Percentiles rank a stretch among this genome's conserved stretches.
These are phyloP conservation scores for Noctua janthina DNA, from an alignment of 2,888 invertebrate genomes.

Conservation along the genomic window DNA sequence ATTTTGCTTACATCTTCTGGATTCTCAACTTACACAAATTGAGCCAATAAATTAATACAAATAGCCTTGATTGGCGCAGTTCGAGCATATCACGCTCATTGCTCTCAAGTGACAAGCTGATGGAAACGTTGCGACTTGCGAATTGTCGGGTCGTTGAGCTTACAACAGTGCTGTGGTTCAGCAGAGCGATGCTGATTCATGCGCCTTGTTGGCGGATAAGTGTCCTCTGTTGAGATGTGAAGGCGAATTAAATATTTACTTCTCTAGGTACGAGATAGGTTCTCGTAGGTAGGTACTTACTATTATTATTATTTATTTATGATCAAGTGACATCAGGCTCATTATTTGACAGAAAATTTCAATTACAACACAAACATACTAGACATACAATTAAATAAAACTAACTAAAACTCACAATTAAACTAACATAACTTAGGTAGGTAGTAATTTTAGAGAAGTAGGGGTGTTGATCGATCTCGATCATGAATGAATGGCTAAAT, in stretches of 20 bases:
- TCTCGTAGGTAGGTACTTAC: too few relatives aligned
- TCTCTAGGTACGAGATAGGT: too few relatives aligned
- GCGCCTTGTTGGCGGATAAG: background rate
- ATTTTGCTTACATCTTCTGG: slow-evolving; percentile 15
- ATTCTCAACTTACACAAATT: slow-evolving; percentile 49
- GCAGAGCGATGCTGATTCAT: slow-evolving; percentile 38
- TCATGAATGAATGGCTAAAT: too few relatives aligned
- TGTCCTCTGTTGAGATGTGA: background rate
- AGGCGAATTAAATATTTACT: background rate
- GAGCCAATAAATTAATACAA: slow-evolving; percentile 55
- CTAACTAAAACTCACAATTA: too few relatives aligned
- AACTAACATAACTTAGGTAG: too few relatives aligned
- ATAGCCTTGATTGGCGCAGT: slow-evolving; percentile 49
- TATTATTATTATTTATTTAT: too few relatives aligned
- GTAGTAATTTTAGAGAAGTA: too few relatives aligned
- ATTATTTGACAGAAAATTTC: too few relatives aligned
- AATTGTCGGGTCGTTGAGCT: slow-evolving; percentile 53
- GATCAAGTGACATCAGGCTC: too few relatives aligned
- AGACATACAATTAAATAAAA: too few relatives aligned
- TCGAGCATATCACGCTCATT: slow-evolving; percentile 39
- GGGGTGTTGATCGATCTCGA: background rate
- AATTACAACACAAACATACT: too few relatives aligned
- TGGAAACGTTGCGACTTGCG: slow-evolving; percentile 31
- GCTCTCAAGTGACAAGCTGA: slow-evolving; percentile 56
- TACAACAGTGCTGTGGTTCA: slow-evolving; percentile 34